Evolutionary conservation across 1,140 invertebrate species (phyloP).

Genomic region (Drosophila teissieri): DNA sequence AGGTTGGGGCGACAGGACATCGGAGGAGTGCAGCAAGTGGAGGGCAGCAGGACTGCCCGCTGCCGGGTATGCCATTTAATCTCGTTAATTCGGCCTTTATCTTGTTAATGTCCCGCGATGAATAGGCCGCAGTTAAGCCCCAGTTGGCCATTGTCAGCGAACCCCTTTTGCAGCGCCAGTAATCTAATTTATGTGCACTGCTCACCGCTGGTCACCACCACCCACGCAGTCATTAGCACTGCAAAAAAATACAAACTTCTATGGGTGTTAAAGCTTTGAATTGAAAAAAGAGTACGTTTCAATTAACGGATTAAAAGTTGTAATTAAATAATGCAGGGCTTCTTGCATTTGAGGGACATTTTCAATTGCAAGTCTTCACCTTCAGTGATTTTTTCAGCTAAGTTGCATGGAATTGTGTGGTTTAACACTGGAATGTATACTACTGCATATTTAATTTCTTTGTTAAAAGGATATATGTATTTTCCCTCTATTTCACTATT

Average conservation of each 20-base stretch:
- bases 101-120: conserved; percentile 58
- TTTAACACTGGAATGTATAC: background rate
- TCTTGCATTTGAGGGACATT: no score
- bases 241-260: background rate
- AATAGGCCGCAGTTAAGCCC: conserved; percentile 12
- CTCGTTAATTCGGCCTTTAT: conserved; percentile 78
- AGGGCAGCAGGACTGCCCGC: background rate
- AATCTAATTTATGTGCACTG: conserved; percentile 75
- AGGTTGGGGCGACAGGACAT: background rate
- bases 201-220: background rate
- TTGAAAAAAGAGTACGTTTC: background rate
- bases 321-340: background rate
- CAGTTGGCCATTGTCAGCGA: conserved; percentile 43
- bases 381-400: no score
- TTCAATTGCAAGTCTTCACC: no score
- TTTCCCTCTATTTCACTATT: conserved; percentile 4
- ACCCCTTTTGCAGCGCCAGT: conserved; percentile 12
- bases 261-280: background rate
- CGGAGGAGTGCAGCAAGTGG: no score
- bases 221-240: conserved; percentile 2
- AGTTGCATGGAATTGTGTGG: no score
- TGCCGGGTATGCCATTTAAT: conserved; percentile 59
- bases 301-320: background rate
- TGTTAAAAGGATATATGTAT: background rate
- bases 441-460: background rate